These are phyloP conservation scores for Lota lota DNA, from an alignment of 2,113 vertebrate species.

Conservation along the genomic window DNA sequence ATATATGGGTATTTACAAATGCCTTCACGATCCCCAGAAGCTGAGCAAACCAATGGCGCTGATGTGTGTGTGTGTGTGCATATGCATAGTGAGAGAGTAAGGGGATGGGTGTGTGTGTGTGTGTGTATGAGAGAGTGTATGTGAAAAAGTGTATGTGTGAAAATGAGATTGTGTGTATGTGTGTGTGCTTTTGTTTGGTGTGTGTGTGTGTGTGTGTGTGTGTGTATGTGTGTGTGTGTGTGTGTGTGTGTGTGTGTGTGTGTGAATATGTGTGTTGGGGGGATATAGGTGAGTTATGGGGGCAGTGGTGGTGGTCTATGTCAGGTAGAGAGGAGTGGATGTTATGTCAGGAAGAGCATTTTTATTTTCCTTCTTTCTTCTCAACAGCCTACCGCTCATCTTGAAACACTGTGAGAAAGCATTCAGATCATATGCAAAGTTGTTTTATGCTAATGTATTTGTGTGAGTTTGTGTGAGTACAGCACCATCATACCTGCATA, in stretches of 20 bases:
- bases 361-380: conserved; percentile 41
- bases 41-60: too few relatives aligned
- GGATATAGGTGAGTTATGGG: background rate
- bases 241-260: background rate
- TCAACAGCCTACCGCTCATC: conserved; percentile 29
- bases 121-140: too few relatives aligned
- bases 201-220: background rate
- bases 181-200: too few relatives aligned
- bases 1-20: too few relatives aligned
- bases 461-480: conserved; percentile 48
- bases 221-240: background rate
- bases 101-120: too few relatives aligned
- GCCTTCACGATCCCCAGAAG: too few relatives aligned
- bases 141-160: too few relatives aligned
- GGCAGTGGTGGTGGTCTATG: background rate
- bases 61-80: too few relatives aligned
- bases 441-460: conserved; percentile 60
- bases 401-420: conserved; percentile 36
- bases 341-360: conserved; percentile 40
- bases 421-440: conserved; percentile 64
- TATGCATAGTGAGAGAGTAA: too few relatives aligned
- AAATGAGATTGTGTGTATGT: too few relatives aligned
- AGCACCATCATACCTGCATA: conserved; percentile 32
- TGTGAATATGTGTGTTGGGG: background rate
- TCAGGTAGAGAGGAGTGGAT: conserved; percentile 17